Base-by-base conservation (phyloP, 2,113 vertebrate genomes). In the Campylomormyrus numenius region DNA sequence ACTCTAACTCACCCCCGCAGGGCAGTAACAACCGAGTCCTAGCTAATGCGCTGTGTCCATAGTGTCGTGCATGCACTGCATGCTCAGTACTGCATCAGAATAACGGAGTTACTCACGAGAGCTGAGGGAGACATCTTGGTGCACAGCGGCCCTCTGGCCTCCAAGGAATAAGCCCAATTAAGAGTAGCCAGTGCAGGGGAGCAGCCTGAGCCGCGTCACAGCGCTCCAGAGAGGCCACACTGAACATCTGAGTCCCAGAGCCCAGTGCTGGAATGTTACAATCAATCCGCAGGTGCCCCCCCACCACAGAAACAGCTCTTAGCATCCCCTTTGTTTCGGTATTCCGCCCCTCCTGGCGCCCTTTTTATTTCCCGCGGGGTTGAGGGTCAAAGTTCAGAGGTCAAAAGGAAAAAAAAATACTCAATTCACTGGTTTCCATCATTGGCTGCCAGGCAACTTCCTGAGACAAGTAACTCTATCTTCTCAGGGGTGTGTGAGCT, bases 241-340 rank as follows among this genome's bases (percentile, higher is more conserved):
- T 92, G 92, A 93, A 94, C 94, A 94, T 94, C 94, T 93, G 95
- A 93, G 93, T 94, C 93, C 94, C 91, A 52, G 90, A 93, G 92
- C 92, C 92, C 94, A 94, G 94, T 93, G 93, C 94, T 95, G 96
- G 95, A 96, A 96, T 96, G 95, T 93, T 24, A 88, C 92, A 93
- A 70, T 90, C 92, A 89, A 89, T 93, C 90, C 88, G 93, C 95
- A 96, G 95, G 95, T 95, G 94, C 92, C 94, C 91, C 90, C 93
- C 90, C 93, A 70, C 10, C 9, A 1, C 62, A 31, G 91, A 92
- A 92, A 92, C 92, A 27, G 92, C 90, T 93, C 39, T 85, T 85
- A n/a, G 45, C 19, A 19, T 46, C 11, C 8, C 45, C 24, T 85
- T 45, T 85, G 83, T 85, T 24, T 85, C 45, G 0, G 45, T 24